These are phyloP conservation scores for Zosterops lateralis DNA, from an alignment of 2,113 vertebrate genomes.

Conservation along the genomic window DNA sequence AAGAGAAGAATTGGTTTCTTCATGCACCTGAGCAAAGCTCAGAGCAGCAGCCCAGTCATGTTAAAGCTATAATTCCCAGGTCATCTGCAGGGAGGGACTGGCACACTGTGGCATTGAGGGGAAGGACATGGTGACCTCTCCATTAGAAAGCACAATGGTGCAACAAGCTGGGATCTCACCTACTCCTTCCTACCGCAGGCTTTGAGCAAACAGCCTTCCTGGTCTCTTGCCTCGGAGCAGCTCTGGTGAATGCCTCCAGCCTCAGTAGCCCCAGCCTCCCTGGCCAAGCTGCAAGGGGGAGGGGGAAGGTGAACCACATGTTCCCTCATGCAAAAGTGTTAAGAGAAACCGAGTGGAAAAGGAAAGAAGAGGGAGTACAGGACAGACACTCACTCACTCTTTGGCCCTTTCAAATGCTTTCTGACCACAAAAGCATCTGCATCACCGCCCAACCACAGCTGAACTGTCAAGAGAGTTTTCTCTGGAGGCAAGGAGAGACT, in stretches of 20 bases:
- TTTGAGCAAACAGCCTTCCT: neutral
- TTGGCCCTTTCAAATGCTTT: neutral
- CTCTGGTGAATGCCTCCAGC: neutral
- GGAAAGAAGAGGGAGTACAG: neutral
- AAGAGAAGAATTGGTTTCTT: neutral
- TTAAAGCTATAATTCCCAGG: neutral
- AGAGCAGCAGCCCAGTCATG: neutral
- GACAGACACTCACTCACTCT: fast-evolving
- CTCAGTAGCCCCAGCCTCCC: neutral
- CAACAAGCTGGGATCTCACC: neutral
- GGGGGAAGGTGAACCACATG: neutral
- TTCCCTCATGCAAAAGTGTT: neutral
- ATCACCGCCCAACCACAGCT: fast-evolving
- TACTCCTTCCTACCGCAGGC: neutral
- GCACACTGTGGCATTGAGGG: neutral
- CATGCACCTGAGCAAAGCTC: neutral
- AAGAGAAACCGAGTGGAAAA: neutral
- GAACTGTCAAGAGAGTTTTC: neutral
- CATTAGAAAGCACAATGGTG: neutral
- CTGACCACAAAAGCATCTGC: neutral
- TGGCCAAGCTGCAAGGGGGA: neutral
- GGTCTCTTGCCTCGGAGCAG: fast-evolving
- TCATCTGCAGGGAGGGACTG: neutral
- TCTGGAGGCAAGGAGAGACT: neutral
- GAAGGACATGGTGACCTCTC: neutral